A percentile compares a stretch with the other conserved stretches of the same genome.
Conservation (phyloP, 2,113 vertebrate genomes). For the Periophthalmus modestus region DNA sequence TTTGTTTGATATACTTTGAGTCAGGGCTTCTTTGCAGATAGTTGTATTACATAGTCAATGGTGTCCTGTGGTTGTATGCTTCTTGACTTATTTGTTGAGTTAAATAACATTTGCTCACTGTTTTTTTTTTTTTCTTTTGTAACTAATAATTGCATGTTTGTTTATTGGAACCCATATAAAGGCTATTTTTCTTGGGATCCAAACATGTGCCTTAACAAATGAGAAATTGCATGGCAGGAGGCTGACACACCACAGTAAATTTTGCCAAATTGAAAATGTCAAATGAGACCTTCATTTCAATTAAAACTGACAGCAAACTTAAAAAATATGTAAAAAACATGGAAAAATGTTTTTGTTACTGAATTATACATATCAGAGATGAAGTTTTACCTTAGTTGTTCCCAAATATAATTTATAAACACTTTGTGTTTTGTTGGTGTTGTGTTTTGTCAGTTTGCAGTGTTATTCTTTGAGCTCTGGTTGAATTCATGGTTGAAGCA, state of each 20-base stretch:
- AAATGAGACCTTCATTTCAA: no score
- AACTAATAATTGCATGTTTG: slow-evolving; percentile 36
- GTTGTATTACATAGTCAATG: neutral
- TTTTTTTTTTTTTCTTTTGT: slow-evolving; percentile 7
- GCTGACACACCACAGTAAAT: slow-evolving; percentile 1
- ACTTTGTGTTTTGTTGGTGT: slow-evolving; percentile 24
- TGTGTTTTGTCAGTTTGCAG: slow-evolving; percentile 59
- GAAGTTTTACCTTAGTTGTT: no score
- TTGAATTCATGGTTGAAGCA: slow-evolving; percentile 29
- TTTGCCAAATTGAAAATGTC: no score
- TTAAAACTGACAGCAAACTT: no score
- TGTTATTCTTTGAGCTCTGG: slow-evolving; percentile 7
- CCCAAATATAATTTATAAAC: neutral
- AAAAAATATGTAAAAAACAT: no score
- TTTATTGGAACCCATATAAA: neutral
- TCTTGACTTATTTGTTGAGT: neutral
- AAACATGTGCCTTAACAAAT: slow-evolving; percentile 2
- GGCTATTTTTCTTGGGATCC: neutral
- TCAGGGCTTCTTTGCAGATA: slow-evolving; percentile 17
- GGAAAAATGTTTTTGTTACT: neutral
- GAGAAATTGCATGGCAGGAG: slow-evolving; percentile 3
- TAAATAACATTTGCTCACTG: slow-evolving; percentile 13
- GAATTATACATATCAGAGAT: no score
- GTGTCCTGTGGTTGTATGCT: neutral
- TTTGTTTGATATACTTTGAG: neutral